phyloP scores from a whole-genome alignment of 2,797 vertebrate genomes.

The Alosa sapidissima region DNA sequence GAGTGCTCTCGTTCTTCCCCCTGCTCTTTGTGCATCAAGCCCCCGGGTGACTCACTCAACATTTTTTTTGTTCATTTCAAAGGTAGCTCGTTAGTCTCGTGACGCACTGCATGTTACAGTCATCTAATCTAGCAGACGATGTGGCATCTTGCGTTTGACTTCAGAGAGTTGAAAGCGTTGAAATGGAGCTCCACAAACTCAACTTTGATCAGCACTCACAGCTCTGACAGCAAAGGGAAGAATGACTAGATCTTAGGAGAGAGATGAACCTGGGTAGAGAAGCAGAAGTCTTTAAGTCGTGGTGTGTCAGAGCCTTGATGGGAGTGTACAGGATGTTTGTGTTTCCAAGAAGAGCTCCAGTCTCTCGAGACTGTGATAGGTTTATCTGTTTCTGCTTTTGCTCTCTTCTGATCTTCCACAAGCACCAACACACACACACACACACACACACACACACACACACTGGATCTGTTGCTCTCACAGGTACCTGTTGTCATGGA shows the following conservation, averaged over 20 bases:
- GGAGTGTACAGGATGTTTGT: conserved; percentile 22
- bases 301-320: background rate
- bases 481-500: background rate
- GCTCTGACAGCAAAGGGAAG: background rate
- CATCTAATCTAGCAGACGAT: background rate
- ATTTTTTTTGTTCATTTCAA: background rate
- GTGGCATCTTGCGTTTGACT: background rate
- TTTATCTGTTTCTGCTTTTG: background rate
- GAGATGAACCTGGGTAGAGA: background rate
- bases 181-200: background rate
- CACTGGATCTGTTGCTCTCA: background rate
- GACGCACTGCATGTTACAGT: background rate
- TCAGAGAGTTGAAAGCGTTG: background rate
- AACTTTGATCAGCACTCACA: background rate
- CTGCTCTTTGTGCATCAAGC: background rate
- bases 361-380: background rate
- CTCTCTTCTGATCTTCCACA: background rate
- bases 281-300: conserved; percentile 2
- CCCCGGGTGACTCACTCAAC: background rate
- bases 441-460: background rate
- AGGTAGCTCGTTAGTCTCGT: background rate
- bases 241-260: background rate
- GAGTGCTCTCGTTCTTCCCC: background rate
- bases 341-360: background rate
- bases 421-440: background rate